A percentile compares a stretch with the other conserved stretches of the same genome.
Conservation (phyloP, 2,797 vertebrate genomes). For the Pithecia hirsuta region DNA sequence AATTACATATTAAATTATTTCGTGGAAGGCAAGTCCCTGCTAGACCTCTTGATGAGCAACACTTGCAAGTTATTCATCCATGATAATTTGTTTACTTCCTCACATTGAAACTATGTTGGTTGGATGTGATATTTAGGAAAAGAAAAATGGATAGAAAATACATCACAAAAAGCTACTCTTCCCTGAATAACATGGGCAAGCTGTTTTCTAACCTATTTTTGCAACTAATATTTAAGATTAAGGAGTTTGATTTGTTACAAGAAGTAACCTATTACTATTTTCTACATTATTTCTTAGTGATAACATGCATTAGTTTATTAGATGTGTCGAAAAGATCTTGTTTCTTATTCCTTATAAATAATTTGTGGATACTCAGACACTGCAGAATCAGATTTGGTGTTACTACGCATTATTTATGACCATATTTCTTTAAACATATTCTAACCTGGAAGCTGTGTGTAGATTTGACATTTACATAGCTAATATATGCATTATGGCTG, state of each 20-base stretch:
- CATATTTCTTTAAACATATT: constrained; percentile 62
- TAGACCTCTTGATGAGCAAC: not conserved
- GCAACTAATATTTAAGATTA: constrained; percentile 50
- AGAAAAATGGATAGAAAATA: not conserved
- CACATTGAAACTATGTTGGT: not conserved
- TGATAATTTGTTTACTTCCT: not conserved
- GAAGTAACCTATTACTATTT: constrained; percentile 41
- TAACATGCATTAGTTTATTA: constrained; percentile 45
- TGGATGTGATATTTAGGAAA: constrained; percentile 22
- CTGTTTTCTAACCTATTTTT: constrained; percentile 44
- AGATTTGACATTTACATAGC: constrained; percentile 56
- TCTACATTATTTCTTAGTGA: constrained; percentile 43
- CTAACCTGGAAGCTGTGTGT: constrained; percentile 60
- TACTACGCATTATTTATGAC: constrained; percentile 56
- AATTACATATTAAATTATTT: not conserved
- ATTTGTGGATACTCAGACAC: constrained; percentile 33
- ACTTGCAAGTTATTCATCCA: not conserved
- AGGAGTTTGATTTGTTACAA: constrained; percentile 60
- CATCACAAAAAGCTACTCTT: not conserved
- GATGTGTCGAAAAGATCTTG: constrained; percentile 45
- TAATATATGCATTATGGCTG: constrained; percentile 62
- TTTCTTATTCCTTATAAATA: constrained; percentile 56
- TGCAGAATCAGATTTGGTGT: not conserved
- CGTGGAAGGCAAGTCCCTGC: not conserved
- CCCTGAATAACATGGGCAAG: not conserved